Base-by-base conservation (phyloP, 2,888 invertebrate species). In the Malthinus seriepunctatus region DNA sequence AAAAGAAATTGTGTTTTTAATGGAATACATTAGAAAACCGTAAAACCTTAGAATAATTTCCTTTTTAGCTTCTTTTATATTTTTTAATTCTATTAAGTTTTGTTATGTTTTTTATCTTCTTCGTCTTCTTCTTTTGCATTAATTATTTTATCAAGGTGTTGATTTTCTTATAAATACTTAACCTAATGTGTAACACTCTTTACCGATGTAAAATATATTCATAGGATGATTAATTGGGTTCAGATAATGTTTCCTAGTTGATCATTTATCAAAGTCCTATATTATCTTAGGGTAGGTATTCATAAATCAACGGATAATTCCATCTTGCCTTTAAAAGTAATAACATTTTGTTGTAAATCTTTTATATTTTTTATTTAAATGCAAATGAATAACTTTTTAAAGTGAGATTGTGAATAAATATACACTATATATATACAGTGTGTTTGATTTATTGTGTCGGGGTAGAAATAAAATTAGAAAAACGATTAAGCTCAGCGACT, bases 231-330 rank as follows among this genome's bases (percentile, higher is more conserved):
- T 61, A 61, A 61, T 61, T 56, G 52, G 54, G 52, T 54, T 46
- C 50, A 50, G 56, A 61, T 61, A 61, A 57, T 61, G 57, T 57
- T 61, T 56, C 56, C 42, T 54, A 56, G 57, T 47, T 44, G 53
- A 52, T 51, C 53, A 61, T 61, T 61, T 57, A 57, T 61, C 61
- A 61, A 53, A 56, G 61, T 61, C 61, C 14, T 42, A 35, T 48
- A 54, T 56, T 50, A 61, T 61, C 61, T 61, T 49, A 56, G 57
- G 61, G 47, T 53, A 57, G 57, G 61, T 57, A 61, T 61, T 61
- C 61, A 61, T 61, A 61, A 57, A 61, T 61, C 61, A 61, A 61
- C 57, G 61, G 56, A 53, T 56, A 61, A 56, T 61, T 53, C 53
- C 51, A 44, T 51, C 61, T 53, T 61, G 53, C 51, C 46, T 42